Evolutionary conservation across 1,140 invertebrate species (phyloP).

Genomic region (Sycobia sp.): DNA sequence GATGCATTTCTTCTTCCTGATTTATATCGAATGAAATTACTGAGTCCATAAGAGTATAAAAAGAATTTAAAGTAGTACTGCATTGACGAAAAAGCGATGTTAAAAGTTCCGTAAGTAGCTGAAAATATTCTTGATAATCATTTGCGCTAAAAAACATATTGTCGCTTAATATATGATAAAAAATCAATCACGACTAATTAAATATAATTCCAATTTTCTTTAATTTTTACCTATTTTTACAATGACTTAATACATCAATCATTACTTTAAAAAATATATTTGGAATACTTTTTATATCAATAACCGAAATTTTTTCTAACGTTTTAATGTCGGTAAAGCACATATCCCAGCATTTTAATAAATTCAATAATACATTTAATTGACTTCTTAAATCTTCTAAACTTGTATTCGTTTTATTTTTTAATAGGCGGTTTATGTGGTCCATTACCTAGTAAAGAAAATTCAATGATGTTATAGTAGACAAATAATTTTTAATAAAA

Average conservation of each 20-base stretch:
- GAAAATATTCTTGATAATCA: slow-evolving; percentile 39
- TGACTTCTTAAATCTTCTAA: slow-evolving; percentile 36
- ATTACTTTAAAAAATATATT: slow-evolving; percentile 39
- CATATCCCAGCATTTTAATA: slow-evolving; percentile 47
- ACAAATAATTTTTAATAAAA: too few species aligned
- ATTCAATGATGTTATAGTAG: not conserved
- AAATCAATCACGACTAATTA: too few species aligned
- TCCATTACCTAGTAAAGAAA: slow-evolving; percentile 35
- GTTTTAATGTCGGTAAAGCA: slow-evolving; percentile 42
- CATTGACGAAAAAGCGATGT: slow-evolving; percentile 48
- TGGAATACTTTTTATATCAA: slow-evolving; percentile 38
- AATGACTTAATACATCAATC: slow-evolving; percentile 42
- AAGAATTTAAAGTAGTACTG: slow-evolving; percentile 43
- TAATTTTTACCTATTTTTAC: slow-evolving; percentile 48
- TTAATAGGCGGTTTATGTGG: slow-evolving; percentile 34
- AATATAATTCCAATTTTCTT: too few species aligned
- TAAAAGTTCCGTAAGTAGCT: slow-evolving; percentile 40
- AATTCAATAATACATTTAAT: slow-evolving; percentile 37
- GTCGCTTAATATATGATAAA: too few species aligned
- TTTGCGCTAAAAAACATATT: slow-evolving; percentile 40
- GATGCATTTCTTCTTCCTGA: slow-evolving; percentile 41
- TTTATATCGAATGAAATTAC: slow-evolving; percentile 42
- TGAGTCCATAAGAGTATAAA: slow-evolving; percentile 43
- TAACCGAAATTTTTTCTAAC: slow-evolving; percentile 36
- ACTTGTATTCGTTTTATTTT: not conserved